Conservation (phyloP, 2,888 invertebrate genomes). For the Hetaerina titia region DNA sequence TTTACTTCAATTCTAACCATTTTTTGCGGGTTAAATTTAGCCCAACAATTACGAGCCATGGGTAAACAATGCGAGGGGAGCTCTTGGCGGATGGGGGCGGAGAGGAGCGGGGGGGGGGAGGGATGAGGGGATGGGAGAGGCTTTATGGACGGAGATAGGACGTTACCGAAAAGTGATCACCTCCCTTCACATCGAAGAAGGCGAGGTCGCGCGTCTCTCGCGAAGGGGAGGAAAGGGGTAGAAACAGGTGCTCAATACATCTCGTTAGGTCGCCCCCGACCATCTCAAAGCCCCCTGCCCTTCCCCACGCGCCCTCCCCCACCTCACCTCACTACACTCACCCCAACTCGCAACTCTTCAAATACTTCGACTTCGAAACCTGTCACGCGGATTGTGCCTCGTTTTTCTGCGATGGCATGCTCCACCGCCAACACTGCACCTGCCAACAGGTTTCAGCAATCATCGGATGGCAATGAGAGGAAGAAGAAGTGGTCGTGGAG, state of each 20-base stretch:
- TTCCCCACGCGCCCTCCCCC: not conserved
- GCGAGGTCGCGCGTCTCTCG: not conserved
- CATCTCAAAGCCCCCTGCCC: not conserved
- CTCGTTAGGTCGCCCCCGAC: slow-evolving; percentile 8
- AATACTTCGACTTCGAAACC: slow-evolving; percentile 35
- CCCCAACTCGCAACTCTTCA: not conserved
- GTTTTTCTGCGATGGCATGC: not conserved
- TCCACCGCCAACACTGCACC: not conserved
- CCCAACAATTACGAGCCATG: not conserved
- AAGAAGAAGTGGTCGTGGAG: not conserved
- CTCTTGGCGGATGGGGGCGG: not conserved
- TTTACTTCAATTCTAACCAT: not conserved
- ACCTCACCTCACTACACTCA: not conserved
- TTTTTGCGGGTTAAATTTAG: not conserved
- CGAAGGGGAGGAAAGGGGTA: not conserved
- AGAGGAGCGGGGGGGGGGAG: not conserved
- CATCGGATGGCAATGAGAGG: not conserved
- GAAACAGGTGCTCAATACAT: slow-evolving; percentile 29
- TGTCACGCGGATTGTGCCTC: not conserved
- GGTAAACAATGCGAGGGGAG: not conserved
- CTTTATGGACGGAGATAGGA: not conserved
- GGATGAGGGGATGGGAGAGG: not conserved
- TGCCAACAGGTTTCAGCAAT: slow-evolving; percentile 27
- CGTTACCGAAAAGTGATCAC: slow-evolving; percentile 6
- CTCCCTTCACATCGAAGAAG: not conserved